A percentile compares a stretch with the other conserved stretches of the same genome.
Evolutionary conservation across 2,797 vertebrate genomes (phyloP).

Genomic region (Sarcoramphus papa): DNA sequence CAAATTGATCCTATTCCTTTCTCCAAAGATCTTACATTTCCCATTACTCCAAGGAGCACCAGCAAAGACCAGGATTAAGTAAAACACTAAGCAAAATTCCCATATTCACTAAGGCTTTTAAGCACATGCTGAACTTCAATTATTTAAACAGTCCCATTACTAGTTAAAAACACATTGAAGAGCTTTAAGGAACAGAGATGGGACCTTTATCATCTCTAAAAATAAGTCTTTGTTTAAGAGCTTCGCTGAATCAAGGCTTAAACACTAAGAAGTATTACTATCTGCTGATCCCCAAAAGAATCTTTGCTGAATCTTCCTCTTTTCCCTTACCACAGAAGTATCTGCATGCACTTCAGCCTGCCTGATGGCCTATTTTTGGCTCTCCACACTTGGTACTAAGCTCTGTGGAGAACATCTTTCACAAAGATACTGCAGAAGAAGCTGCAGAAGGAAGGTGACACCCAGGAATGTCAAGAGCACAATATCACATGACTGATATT

Average conservation of each 20-base stretch:
- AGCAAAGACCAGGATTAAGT: neutral
- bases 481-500: neutral
- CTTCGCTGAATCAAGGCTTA: neutral
- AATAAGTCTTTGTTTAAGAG: neutral
- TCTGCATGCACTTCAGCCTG: neutral
- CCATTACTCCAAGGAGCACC: neutral
- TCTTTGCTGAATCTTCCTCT: neutral
- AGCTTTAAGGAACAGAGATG: neutral
- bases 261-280: neutral
- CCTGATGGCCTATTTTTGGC: neutral
- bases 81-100: neutral
- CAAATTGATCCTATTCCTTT: neutral
- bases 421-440: neutral
- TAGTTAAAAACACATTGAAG: neutral
- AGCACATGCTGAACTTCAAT: neutral
- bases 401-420: neutral
- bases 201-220: neutral
- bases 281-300: neutral
- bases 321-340: neutral
- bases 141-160: neutral
- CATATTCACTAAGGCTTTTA: neutral
- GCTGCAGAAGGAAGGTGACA: neutral
- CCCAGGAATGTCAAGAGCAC: neutral
- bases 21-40: neutral
- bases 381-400: neutral